Evolutionary conservation across 2,113 vertebrate genomes (phyloP).

Genomic region (Lepus europaeus): DNA sequence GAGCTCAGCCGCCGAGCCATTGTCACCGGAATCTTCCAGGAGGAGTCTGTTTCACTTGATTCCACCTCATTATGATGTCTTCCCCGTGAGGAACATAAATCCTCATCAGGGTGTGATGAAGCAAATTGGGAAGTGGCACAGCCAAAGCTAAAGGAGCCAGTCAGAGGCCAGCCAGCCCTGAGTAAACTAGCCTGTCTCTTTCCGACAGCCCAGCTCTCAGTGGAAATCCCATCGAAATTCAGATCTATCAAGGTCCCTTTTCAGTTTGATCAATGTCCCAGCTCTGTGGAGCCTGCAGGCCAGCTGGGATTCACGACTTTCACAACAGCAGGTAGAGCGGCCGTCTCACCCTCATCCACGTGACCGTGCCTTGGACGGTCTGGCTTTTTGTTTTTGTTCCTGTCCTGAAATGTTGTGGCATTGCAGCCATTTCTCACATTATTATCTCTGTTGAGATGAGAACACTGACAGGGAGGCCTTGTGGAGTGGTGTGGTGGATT

Average conservation of each 20-base stretch:
- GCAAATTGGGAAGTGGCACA: neutral
- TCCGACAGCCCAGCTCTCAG: fast-evolving
- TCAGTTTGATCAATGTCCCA: neutral
- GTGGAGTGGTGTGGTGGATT: too few relatives aligned
- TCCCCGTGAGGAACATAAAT: neutral
- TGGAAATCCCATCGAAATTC: neutral
- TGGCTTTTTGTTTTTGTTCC: neutral
- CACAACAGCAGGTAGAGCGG: neutral
- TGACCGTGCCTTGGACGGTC: too few relatives aligned
- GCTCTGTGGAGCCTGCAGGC: neutral
- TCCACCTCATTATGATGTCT: neutral
- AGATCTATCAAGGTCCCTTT: fast-evolving
- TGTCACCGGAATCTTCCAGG: neutral
- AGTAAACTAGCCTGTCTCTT: neutral
- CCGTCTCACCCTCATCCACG: neutral
- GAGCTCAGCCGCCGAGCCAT: neutral
- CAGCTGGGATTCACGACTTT: neutral
- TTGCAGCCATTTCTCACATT: neutral
- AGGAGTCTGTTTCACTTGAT: neutral
- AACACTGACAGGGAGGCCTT: neutral
- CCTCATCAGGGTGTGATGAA: neutral
- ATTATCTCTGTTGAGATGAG: neutral
- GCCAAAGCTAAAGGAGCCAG: neutral
- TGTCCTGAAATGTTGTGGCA: neutral
- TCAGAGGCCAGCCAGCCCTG: neutral